phyloP scores from a whole-genome alignment of 1,140 invertebrate species.

The Panonychus citri region DNA sequence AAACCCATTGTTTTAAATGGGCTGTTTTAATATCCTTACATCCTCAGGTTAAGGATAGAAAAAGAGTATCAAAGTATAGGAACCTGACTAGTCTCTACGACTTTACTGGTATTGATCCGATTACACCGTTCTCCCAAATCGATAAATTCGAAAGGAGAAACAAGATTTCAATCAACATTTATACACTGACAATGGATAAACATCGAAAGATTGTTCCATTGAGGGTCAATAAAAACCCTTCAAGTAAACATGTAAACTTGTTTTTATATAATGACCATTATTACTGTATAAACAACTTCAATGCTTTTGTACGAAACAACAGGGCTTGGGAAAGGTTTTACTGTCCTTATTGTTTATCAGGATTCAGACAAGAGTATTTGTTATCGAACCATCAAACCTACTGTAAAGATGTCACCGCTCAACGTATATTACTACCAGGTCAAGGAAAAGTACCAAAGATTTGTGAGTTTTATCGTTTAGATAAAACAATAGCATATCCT shows the following conservation, averaged over 20 bases:
- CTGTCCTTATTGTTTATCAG: neutral
- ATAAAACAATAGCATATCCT: neutral
- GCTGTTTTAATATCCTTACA: conserved; percentile 1
- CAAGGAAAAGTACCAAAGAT: neutral
- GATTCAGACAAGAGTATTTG: neutral
- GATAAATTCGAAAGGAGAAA: conserved; percentile 2
- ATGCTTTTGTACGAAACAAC: neutral
- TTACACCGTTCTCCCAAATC: neutral
- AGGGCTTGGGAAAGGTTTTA: neutral
- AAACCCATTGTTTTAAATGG: conserved; percentile 9
- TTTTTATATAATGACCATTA: conserved; percentile 1
- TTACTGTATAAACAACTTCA: neutral
- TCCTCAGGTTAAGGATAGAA: neutral
- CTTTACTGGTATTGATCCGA: neutral
- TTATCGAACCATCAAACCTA: neutral
- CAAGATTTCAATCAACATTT: conserved; percentile 6
- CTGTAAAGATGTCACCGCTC: neutral
- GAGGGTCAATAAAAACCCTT: neutral
- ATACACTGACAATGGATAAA: neutral
- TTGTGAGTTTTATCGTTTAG: neutral
- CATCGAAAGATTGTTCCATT: neutral
- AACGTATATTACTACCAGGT: neutral
- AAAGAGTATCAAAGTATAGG: neutral
- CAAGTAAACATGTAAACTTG: conserved; percentile 5
- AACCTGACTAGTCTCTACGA: neutral